Conservation (phyloP, 2,113 vertebrate genomes). For the Neodontobutis hainanensis region DNA sequence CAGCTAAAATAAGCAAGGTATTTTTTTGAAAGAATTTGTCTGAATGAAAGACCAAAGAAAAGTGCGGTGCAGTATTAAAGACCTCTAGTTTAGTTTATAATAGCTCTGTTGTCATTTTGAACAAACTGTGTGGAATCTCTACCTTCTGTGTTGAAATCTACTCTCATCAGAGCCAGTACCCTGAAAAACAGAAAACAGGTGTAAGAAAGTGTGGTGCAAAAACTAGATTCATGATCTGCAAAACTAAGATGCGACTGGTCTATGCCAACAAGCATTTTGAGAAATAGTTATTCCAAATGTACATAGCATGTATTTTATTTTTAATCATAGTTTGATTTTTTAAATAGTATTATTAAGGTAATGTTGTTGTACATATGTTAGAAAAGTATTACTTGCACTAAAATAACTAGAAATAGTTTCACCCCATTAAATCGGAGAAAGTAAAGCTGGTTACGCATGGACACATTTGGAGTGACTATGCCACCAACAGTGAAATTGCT, state of each 20-base stretch:
- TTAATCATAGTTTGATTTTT: too few species aligned
- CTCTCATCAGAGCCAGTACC: conserved; percentile 44
- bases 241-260: not conserved
- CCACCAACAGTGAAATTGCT: not conserved
- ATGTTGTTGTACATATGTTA: too few species aligned
- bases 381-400: too few species aligned
- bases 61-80: not conserved
- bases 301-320: too few species aligned
- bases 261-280: too few species aligned
- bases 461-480: not conserved
- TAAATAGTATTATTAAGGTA: too few species aligned
- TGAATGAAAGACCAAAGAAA: not conserved
- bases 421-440: not conserved
- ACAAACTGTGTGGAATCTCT: conserved; percentile 34
- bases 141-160: conserved; percentile 45
- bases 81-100: conserved; percentile 27
- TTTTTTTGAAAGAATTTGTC: not conserved
- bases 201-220: not conserved
- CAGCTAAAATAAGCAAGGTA: not conserved
- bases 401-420: not conserved
- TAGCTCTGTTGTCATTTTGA: conserved; percentile 25
- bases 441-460: not conserved
- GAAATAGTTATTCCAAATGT: too few species aligned
- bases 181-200: conserved; percentile 44
- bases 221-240: conserved; percentile 3